Percentiles rank a stretch among this genome's conserved stretches.
Conservation (phyloP, 2,113 vertebrate genomes). For the Sapajus apella region DNA sequence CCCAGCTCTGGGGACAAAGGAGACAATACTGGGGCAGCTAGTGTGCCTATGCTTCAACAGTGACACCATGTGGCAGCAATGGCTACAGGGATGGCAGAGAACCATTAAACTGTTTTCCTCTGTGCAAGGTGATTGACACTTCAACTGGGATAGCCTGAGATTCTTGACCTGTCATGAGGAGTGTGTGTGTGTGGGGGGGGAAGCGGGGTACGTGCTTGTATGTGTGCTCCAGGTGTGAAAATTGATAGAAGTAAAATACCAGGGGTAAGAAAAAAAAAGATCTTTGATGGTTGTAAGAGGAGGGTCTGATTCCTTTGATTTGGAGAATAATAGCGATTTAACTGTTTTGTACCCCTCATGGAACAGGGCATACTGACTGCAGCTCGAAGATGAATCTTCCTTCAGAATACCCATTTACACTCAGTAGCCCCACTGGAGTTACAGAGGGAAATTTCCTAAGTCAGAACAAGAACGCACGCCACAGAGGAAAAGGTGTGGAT, state of each 20-base stretch:
- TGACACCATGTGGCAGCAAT: constrained; percentile 75
- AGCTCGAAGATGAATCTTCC: not conserved
- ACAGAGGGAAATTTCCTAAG: not conserved
- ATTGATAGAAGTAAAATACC: not conserved
- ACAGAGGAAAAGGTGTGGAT: not conserved
- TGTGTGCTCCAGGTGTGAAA: not conserved
- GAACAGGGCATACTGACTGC: not conserved
- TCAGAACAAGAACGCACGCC: not conserved
- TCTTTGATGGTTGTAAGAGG: not conserved
- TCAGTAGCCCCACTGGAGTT: too few species aligned
- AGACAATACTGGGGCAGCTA: not conserved
- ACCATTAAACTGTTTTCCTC: not conserved
- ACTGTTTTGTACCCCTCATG: not conserved
- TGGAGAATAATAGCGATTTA: not conserved
- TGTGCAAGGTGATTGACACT: not conserved
- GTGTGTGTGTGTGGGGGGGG: not conserved
- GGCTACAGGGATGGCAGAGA: not conserved
- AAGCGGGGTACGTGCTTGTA: rapidly evolving
- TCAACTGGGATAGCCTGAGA: not conserved
- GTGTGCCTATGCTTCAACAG: constrained; percentile 70
- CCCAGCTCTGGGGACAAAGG: constrained; percentile 5
- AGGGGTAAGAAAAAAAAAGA: not conserved
- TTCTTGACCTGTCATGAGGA: rapidly evolving
- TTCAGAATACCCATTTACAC: not conserved
- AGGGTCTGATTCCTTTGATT: not conserved